These are phyloP conservation scores for Exephanes ischioxanthus DNA, from an alignment of 2,888 invertebrate species.

Conservation along the genomic window DNA sequence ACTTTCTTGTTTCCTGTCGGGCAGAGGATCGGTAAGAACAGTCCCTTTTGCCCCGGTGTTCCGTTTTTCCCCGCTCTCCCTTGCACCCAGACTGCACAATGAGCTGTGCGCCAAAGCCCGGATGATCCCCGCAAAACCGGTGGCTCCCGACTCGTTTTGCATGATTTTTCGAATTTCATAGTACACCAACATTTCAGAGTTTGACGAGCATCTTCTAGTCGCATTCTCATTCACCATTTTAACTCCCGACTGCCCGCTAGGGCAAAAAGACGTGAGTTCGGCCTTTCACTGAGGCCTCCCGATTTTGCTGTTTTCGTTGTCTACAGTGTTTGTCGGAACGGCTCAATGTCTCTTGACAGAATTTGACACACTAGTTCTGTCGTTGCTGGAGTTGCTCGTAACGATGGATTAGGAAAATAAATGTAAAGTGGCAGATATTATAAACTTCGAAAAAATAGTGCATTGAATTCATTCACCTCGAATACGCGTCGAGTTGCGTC, in stretches of 20 bases:
- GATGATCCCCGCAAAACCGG: not conserved
- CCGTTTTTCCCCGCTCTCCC: not conserved
- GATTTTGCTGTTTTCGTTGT: not conserved
- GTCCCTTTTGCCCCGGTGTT: not conserved
- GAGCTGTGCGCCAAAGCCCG: constrained; percentile 28
- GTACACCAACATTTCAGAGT: not conserved
- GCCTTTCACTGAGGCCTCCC: too few species aligned
- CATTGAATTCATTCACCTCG: not conserved
- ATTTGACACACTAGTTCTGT: too few species aligned
- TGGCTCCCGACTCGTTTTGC: not conserved
- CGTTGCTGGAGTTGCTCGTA: too few species aligned
- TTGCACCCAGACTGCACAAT: constrained; percentile 19
- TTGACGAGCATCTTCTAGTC: not conserved
- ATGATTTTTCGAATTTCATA: not conserved
- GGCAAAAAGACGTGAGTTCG: too few species aligned
- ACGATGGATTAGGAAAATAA: too few species aligned
- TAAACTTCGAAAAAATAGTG: not conserved
- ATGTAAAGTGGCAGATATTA: too few species aligned
- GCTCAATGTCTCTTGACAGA: too few species aligned
- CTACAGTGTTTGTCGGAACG: too few species aligned
- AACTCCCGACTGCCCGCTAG: too few species aligned
- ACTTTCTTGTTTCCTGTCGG: too few species aligned
- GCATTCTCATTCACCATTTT: not conserved
- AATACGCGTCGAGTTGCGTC: too few species aligned
- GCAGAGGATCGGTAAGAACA: too few species aligned